A percentile compares a stretch with the other conserved stretches of the same genome.
phyloP scores from a whole-genome alignment of 1,140 invertebrate species.

The Steinernema feltiae region DNA sequence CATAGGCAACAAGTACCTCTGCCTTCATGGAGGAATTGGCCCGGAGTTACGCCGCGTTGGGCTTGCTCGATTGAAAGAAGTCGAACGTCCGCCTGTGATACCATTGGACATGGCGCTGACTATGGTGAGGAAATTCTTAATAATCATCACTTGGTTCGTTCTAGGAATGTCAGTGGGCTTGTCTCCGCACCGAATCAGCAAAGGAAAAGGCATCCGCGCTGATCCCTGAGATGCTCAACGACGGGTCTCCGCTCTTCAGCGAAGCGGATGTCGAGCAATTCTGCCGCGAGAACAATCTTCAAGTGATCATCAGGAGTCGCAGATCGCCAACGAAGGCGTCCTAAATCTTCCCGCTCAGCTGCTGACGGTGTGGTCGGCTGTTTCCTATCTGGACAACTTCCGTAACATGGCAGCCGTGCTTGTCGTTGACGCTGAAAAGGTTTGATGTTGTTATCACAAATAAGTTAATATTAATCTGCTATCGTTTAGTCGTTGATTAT shows the following conservation, averaged over 20 bases:
- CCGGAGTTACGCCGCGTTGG: neutral
- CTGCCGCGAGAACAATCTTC: conserved; percentile 14
- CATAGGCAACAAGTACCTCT: neutral
- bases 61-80: neutral
- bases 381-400: conserved; percentile 23
- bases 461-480: neutral
- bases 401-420: conserved; percentile 19
- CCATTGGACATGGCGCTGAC: neutral
- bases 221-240: neutral
- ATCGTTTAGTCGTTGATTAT: neutral
- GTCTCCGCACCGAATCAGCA: neutral
- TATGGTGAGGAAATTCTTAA: neutral
- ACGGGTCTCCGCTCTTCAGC: neutral
- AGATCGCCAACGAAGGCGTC: conserved; percentile 20
- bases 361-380: conserved; percentile 19
- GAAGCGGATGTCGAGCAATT: neutral
- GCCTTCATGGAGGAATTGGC: neutral
- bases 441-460: neutral
- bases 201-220: neutral
- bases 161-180: conserved; percentile 3
- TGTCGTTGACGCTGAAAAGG: conserved; percentile 7
- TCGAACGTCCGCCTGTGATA: neutral
- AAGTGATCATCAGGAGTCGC: conserved; percentile 16
- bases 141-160: neutral
- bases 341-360: conserved; percentile 16